Evolutionary conservation across 2,113 vertebrate genomes (phyloP).

Genomic region (Oreochromis aureus): DNA sequence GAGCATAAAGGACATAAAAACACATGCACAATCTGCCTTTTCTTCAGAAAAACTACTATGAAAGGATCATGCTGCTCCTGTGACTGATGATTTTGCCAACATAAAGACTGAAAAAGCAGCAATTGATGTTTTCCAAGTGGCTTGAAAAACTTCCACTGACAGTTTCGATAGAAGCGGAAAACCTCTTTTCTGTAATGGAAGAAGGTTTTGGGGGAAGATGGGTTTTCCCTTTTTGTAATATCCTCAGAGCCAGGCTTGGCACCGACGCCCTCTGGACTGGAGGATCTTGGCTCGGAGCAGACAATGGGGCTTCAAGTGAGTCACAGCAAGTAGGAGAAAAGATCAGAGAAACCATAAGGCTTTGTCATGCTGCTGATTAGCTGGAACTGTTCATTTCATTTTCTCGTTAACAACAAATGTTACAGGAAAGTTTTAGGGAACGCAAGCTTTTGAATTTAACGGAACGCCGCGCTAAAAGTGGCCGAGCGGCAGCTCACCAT

Average conservation of each 20-base stretch:
- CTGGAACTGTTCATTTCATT: slow-evolving; percentile 14
- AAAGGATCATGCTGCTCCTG: slow-evolving; percentile 15
- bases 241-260: slow-evolving; percentile 43
- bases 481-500: background rate
- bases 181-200: slow-evolving; percentile 45
- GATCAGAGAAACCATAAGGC: slow-evolving; percentile 19
- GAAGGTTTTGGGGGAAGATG: slow-evolving; percentile 31
- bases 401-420: background rate
- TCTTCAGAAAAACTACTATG: slow-evolving; percentile 4
- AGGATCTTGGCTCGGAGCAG: background rate
- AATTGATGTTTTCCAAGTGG: slow-evolving; percentile 45
- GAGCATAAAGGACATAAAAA: background rate
- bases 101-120: slow-evolving; percentile 18
- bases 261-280: slow-evolving; percentile 10
- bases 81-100: slow-evolving; percentile 34
- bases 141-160: slow-evolving; percentile 54
- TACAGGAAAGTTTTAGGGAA: background rate
- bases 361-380: slow-evolving; percentile 1
- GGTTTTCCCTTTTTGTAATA: slow-evolving; percentile 43
- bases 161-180: slow-evolving; percentile 43
- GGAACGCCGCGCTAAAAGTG: background rate
- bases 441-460: background rate
- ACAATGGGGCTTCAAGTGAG: slow-evolving; percentile 32
- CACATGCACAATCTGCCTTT: background rate
- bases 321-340: slow-evolving; percentile 3